Percentiles rank a stretch among this genome's conserved stretches.
Evolutionary conservation across 2,797 vertebrate genomes (phyloP).

Genomic region (Lophius americanus): DNA sequence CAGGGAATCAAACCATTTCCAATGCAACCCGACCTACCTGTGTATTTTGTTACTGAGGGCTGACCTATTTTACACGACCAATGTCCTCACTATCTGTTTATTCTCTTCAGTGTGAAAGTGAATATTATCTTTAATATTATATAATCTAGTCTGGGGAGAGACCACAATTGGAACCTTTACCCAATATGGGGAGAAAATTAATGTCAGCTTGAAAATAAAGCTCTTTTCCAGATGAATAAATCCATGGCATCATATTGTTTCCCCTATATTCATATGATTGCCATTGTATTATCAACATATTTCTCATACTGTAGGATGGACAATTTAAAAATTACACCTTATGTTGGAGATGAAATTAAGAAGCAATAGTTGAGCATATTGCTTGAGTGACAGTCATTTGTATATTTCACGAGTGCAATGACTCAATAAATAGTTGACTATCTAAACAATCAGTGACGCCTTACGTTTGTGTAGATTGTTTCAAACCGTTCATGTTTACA

Average conservation of each 20-base stretch:
- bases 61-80: conserved; percentile 37
- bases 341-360: background rate
- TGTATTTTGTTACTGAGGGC: conserved; percentile 30
- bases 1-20: conserved; percentile 2
- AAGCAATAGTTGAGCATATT: background rate
- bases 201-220: conserved; percentile 10
- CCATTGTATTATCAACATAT: background rate
- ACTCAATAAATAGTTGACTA: background rate
- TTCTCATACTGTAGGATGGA: background rate
- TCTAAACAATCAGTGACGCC: background rate
- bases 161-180: conserved; percentile 3
- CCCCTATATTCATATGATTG: background rate
- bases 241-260: background rate
- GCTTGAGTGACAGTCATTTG: background rate
- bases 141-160: conserved; percentile 40
- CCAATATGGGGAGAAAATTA: conserved; percentile 8
- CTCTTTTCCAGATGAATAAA: conserved; percentile 1
- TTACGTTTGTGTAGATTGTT: background rate
- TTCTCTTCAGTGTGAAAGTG: conserved; percentile 28
- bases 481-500: background rate
- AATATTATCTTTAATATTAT: conserved; percentile 51
- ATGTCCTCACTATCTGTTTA: conserved; percentile 25
- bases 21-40: conserved; percentile 3
- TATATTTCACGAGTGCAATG: background rate
- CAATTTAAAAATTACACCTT: background rate